These are phyloP conservation scores for Parochlus steinenii DNA, from an alignment of 2,888 invertebrate species.

Conservation along the genomic window DNA sequence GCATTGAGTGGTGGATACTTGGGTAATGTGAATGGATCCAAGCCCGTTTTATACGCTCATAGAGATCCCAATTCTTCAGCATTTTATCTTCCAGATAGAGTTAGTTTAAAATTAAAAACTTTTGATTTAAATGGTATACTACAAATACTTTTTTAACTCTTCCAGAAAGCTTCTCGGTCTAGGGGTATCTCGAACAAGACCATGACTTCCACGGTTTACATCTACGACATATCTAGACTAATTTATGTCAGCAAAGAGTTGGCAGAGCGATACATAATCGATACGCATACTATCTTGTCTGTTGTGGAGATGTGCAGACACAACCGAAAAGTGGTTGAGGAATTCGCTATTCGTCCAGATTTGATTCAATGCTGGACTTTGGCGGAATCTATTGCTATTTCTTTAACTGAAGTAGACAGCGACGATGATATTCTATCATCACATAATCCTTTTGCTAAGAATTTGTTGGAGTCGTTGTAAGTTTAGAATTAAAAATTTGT, in stretches of 20 bases:
- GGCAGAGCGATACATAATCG: constrained; percentile 64
- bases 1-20: constrained; percentile 40
- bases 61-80: constrained; percentile 44
- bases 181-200: constrained; percentile 22
- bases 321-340: constrained; percentile 63
- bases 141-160: constrained; percentile 9
- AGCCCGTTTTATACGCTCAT: constrained; percentile 24
- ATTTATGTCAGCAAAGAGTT: constrained; percentile 65
- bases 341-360: constrained; percentile 60
- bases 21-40: constrained; percentile 28
- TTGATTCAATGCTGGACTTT: constrained; percentile 78
- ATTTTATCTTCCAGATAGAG: constrained; percentile 62
- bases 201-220: constrained; percentile 21
- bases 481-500: constrained; percentile 22
- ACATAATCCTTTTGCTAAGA: constrained; percentile 72
- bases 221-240: constrained; percentile 34
- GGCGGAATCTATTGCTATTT: constrained; percentile 50
- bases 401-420: constrained; percentile 31
- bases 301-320: constrained; percentile 51
- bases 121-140: too few relatives aligned
- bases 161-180: constrained; percentile 31
- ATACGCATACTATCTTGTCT: constrained; percentile 21
- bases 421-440: constrained; percentile 63
- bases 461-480: constrained; percentile 72
- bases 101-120: constrained; percentile 18